Percentiles rank a stretch among this genome's conserved stretches.
phyloP scores from a whole-genome alignment of 2,113 vertebrate genomes.

The Solea solea region DNA sequence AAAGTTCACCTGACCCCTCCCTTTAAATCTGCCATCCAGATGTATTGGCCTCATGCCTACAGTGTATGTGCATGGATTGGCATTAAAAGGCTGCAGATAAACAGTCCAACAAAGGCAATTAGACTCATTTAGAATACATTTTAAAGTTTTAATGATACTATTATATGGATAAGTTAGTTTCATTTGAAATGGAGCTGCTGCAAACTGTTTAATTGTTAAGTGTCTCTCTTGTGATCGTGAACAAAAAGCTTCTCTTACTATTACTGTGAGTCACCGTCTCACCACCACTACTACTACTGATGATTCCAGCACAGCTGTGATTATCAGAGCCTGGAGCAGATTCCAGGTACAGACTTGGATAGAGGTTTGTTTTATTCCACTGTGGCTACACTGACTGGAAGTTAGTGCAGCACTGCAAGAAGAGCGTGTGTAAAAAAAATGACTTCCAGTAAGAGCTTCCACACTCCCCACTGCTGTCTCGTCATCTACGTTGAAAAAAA shows the following conservation, averaged over 20 bases:
- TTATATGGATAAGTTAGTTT: no score
- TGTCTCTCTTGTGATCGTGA: neutral
- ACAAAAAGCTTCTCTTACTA: no score
- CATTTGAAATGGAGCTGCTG: neutral
- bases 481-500: slow-evolving; percentile 44
- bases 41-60: slow-evolving; percentile 12
- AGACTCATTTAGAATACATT: no score
- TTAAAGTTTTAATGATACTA: neutral
- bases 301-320: neutral
- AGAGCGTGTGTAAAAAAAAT: slow-evolving; percentile 31
- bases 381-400: slow-evolving; percentile 42
- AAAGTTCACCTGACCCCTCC: slow-evolving; percentile 73
- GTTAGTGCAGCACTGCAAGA: slow-evolving; percentile 35
- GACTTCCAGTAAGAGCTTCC: slow-evolving; percentile 55
- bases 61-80: neutral
- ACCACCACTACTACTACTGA: neutral
- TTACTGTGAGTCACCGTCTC: neutral
- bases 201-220: neutral
- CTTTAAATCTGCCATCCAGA: slow-evolving; percentile 33
- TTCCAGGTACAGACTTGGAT: slow-evolving; percentile 27
- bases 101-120: neutral
- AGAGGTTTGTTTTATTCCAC: slow-evolving; percentile 43
- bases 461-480: slow-evolving; percentile 28
- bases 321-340: neutral
- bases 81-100: neutral